A percentile compares a stretch with the other conserved stretches of the same genome.
These are phyloP conservation scores for Halocaridina rubra DNA, from an alignment of 2,888 invertebrate genomes.

Conservation along the genomic window DNA sequence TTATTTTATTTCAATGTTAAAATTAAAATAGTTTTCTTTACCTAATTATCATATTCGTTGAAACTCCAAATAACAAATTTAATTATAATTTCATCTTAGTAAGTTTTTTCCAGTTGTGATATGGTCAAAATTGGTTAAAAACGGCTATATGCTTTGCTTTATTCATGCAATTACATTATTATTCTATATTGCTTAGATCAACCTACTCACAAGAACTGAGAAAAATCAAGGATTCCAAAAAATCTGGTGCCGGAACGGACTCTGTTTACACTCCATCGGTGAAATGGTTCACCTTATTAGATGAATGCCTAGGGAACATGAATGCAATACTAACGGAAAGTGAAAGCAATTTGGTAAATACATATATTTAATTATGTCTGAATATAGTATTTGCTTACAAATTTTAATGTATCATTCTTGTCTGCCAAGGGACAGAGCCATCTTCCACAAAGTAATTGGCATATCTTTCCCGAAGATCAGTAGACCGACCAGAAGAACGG, in stretches of 20 bases:
- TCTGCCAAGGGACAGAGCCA: background rate
- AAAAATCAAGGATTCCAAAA: background rate
- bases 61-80: too few species aligned
- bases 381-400: background rate
- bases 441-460: background rate
- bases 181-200: background rate
- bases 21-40: too few species aligned
- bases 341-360: background rate
- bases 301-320: background rate
- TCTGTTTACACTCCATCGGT: background rate
- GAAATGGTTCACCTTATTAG: background rate
- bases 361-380: background rate
- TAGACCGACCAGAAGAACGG: background rate
- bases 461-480: background rate
- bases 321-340: background rate
- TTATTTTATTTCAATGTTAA: too few species aligned
- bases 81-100: background rate
- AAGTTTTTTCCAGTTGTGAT: background rate
- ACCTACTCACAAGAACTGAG: too few species aligned
- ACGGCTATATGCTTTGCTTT: background rate
- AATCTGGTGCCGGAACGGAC: too few species aligned
- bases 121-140: background rate
- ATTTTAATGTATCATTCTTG: background rate
- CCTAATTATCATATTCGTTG: too few species aligned
- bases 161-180: background rate